Percentiles rank a stretch among this genome's conserved stretches.
These are phyloP conservation scores for Callipepla squamata DNA, from an alignment of 2,113 vertebrate species.

Conservation along the genomic window DNA sequence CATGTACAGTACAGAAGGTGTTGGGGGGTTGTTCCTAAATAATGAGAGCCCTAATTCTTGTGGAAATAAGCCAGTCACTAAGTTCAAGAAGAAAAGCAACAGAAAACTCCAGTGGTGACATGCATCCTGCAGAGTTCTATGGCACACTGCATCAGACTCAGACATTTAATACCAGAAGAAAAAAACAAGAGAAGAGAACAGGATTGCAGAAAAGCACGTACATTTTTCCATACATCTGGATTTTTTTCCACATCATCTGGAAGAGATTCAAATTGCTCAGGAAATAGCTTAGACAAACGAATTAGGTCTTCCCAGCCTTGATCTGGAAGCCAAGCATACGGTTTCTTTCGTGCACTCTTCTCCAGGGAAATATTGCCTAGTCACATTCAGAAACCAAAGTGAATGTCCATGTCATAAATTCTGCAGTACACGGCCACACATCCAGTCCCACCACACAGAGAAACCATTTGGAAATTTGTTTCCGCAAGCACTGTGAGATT, in stretches of 20 bases:
- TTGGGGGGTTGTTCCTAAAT: neutral
- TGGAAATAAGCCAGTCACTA: neutral
- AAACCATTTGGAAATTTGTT: neutral
- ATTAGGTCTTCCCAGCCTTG: conserved; percentile 95
- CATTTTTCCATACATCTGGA: conserved; percentile 83
- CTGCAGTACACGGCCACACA: neutral
- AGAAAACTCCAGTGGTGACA: neutral
- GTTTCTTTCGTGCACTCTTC: conserved; percentile 86
- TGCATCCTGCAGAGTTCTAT: neutral
- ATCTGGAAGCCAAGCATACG: conserved; percentile 87
- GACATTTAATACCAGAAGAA: neutral
- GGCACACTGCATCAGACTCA: neutral
- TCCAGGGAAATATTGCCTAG: conserved; percentile 93
- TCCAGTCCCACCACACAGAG: neutral
- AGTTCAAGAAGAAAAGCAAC: conserved; percentile 14
- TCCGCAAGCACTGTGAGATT: neutral
- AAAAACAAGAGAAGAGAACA: neutral
- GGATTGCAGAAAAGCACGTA: conserved; percentile 67
- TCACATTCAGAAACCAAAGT: neutral
- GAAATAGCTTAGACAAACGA: conserved; percentile 84
- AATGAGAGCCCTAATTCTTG: neutral
- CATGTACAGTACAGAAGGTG: neutral
- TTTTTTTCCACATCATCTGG: conserved; percentile 85
- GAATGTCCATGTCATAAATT: neutral
- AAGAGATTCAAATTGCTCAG: conserved; percentile 83